A percentile compares a stretch with the other conserved stretches of the same genome.
Evolutionary conservation across 2,797 vertebrate genomes (phyloP).

Genomic region (Hafferia zeledoni): DNA sequence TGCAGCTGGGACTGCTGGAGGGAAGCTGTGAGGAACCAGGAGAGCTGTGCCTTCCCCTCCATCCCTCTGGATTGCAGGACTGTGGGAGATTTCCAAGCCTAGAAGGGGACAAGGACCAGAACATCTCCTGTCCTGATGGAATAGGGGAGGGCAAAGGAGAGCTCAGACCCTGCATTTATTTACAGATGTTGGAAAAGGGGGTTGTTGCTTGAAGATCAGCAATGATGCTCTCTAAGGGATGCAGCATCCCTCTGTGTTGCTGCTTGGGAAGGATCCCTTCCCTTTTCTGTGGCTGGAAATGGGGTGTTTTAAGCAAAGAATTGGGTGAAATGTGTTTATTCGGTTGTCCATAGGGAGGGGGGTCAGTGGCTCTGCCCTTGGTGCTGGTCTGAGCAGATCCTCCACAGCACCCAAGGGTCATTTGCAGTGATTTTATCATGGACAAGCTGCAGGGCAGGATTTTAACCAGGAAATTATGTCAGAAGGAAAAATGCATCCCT

Average conservation of each 20-base stretch:
- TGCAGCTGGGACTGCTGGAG: not conserved
- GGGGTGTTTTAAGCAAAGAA: not conserved
- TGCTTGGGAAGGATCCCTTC: not conserved
- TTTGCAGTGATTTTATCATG: not conserved
- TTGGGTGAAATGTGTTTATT: not conserved
- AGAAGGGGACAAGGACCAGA: not conserved
- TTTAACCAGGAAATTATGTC: not conserved
- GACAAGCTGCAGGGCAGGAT: not conserved
- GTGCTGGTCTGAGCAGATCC: not conserved
- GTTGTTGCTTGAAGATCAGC: not conserved
- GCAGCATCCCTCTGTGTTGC: rapidly evolving
- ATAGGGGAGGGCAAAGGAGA: rapidly evolving
- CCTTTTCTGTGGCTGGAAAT: not conserved
- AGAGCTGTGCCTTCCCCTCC: not conserved
- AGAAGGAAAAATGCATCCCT: not conserved
- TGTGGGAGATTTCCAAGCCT: not conserved
- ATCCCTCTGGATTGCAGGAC: rapidly evolving
- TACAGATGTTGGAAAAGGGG: not conserved
- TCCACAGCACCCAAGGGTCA: rapidly evolving
- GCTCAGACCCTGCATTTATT: not conserved
- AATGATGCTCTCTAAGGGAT: not conserved
- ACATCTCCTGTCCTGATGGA: not conserved
- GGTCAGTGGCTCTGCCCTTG: not conserved
- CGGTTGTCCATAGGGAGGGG: rapidly evolving
- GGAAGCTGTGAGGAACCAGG: not conserved